Evolutionary conservation across 2,113 vertebrate species (phyloP).

Genomic region (Zosterops lateralis): DNA sequence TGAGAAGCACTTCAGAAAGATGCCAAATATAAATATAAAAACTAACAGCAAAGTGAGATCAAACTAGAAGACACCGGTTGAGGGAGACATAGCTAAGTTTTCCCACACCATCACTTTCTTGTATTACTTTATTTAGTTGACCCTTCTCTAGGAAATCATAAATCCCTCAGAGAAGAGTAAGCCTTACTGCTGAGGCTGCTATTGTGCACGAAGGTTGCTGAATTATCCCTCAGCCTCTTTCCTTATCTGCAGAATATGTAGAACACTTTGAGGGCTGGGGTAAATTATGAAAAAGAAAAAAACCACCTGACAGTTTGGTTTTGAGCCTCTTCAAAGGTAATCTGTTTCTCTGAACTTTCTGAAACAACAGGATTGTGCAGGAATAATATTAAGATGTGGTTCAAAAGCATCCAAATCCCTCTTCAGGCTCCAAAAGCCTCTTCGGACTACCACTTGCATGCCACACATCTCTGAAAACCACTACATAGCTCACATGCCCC

Average conservation of each 20-base stretch:
- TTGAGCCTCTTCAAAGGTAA: constrained; percentile 29
- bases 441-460: not conserved
- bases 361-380: not conserved
- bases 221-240: not conserved
- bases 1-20: constrained; percentile 32
- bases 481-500: not conserved
- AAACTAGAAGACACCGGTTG: not conserved
- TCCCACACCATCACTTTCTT: not conserved
- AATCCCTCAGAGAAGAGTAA: not conserved
- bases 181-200: not conserved
- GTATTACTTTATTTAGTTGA: not conserved
- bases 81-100: not conserved
- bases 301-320: not conserved
- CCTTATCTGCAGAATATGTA: not conserved
- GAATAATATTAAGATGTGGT: not conserved
- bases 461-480: constrained; percentile 6
- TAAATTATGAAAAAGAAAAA: not conserved
- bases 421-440: not conserved
- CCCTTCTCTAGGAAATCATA: not conserved
- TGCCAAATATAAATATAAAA: constrained; percentile 15
- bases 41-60: not conserved
- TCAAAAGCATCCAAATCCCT: constrained; percentile 22
- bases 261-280: not conserved
- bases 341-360: constrained; percentile 13
- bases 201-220: not conserved